phyloP scores from a whole-genome alignment of 2,113 vertebrate species.

The Odontophorus gujanensis region DNA sequence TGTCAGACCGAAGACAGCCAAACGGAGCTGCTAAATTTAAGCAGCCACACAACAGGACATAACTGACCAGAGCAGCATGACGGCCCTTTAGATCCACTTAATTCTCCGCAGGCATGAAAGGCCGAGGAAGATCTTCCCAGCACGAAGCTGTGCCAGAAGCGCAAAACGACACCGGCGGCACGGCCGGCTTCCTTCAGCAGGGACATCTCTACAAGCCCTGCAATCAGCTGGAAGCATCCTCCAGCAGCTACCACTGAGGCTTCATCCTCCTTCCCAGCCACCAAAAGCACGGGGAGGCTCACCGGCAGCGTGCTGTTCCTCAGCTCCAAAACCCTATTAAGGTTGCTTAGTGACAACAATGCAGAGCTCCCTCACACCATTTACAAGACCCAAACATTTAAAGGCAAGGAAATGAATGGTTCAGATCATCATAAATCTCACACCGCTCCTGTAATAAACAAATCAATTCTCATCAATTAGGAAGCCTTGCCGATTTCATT shows the following conservation, averaged over 20 bases:
- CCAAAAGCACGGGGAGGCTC: neutral
- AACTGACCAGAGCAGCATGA: conserved; percentile 55
- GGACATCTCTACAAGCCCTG: neutral
- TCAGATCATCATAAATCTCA: conserved; percentile 7
- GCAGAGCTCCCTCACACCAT: neutral
- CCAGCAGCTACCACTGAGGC: neutral
- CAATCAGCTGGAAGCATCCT: neutral
- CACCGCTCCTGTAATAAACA: conserved; percentile 9
- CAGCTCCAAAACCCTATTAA: conserved; percentile 15
- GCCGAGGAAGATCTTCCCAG: conserved; percentile 40
- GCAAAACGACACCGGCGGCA: neutral
- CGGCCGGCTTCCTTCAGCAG: accelerated
- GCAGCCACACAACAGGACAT: conserved; percentile 34
- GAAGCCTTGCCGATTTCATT: conserved; percentile 43
- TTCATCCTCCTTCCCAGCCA: neutral
- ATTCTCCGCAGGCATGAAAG: conserved; percentile 56
- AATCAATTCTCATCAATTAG: conserved; percentile 36
- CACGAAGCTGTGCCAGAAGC: conserved; percentile 2
- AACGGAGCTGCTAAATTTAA: conserved; percentile 50
- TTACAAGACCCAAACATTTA: conserved; percentile 2
- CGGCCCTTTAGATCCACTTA: conserved; percentile 49
- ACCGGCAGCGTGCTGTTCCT: neutral
- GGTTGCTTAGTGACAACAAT: conserved; percentile 68
- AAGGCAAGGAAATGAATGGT: conserved; percentile 44
- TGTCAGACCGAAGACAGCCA: conserved; percentile 11